Evolutionary conservation across 2,113 vertebrate species (phyloP).

Genomic region (Phodopus roborovskii): DNA sequence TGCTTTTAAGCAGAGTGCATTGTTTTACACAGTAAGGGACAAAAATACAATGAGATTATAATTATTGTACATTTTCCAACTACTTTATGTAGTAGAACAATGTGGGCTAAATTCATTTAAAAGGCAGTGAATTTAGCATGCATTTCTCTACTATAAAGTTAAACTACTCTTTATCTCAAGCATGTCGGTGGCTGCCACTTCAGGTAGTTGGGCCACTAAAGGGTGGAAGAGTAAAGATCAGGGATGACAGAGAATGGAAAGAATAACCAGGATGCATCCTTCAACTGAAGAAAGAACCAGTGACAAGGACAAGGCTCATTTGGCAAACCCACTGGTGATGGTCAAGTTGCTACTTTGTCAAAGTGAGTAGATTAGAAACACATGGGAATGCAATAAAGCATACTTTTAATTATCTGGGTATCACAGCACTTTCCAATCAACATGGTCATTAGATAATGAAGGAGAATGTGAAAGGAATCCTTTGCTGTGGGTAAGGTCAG

Average conservation of each 20-base stretch:
- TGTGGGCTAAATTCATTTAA: background rate
- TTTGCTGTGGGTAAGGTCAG: background rate
- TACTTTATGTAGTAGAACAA: background rate
- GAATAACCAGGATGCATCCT: background rate
- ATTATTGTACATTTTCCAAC: constrained; percentile 11
- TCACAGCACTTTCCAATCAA: too few relatives aligned
- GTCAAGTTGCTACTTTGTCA: background rate
- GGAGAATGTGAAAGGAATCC: too few relatives aligned
- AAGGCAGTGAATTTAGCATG: background rate
- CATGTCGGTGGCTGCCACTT: background rate
- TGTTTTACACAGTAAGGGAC: constrained; percentile 47
- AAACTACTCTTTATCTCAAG: background rate
- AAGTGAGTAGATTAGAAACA: background rate
- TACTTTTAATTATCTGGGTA: background rate
- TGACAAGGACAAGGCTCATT: background rate
- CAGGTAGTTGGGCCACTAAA: background rate
- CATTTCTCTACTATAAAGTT: background rate
- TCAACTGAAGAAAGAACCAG: background rate
- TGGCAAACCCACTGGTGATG: background rate
- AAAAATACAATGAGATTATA: constrained; percentile 28
- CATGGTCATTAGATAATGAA: background rate
- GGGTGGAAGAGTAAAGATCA: background rate
- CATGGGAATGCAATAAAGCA: background rate
- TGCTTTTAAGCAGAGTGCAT: constrained; percentile 42
- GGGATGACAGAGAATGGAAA: background rate